These are phyloP conservation scores for Stegophylla sp. DNA, from an alignment of 2,888 invertebrate genomes.

Conservation along the genomic window DNA sequence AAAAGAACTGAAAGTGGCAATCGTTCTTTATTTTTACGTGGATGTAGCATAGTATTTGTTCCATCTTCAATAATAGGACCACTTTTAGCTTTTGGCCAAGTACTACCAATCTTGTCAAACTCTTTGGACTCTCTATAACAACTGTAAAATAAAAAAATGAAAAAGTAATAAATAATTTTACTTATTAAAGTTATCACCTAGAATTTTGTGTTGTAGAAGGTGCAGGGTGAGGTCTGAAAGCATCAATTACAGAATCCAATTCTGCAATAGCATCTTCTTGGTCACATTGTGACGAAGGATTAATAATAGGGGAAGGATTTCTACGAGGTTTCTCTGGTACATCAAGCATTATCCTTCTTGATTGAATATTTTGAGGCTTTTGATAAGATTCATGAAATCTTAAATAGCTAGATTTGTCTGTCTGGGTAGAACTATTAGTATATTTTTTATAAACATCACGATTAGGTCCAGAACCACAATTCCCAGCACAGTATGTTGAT, in stretches of 20 bases:
- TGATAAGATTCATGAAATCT: conserved; percentile 55
- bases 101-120: conserved; percentile 83
- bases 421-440: conserved; percentile 62
- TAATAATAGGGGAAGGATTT: conserved; percentile 68
- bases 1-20: conserved; percentile 75
- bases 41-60: conserved; percentile 82
- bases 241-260: conserved; percentile 83
- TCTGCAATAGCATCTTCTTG: conserved; percentile 84
- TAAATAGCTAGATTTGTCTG: conserved; percentile 60
- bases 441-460: conserved; percentile 61
- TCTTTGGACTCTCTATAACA: conserved; percentile 61
- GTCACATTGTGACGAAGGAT: conserved; percentile 66
- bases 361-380: conserved; percentile 47
- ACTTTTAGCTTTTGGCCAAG: conserved; percentile 89
- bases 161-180: neutral
- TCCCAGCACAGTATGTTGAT: conserved; percentile 64
- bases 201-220: conserved; percentile 40
- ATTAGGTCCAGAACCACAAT: conserved; percentile 61
- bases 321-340: conserved; percentile 63
- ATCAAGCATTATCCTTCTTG: conserved; percentile 58
- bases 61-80: conserved; percentile 76
- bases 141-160: conserved; percentile 10
- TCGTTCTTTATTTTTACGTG: conserved; percentile 76
- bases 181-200: conserved; percentile 35
- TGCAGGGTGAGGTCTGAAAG: conserved; percentile 69